Evolutionary conservation across 2,888 invertebrate species (phyloP), one percentile per base, ranked within the genome.

Genomic region (Hypena proboscidalis): DNA sequence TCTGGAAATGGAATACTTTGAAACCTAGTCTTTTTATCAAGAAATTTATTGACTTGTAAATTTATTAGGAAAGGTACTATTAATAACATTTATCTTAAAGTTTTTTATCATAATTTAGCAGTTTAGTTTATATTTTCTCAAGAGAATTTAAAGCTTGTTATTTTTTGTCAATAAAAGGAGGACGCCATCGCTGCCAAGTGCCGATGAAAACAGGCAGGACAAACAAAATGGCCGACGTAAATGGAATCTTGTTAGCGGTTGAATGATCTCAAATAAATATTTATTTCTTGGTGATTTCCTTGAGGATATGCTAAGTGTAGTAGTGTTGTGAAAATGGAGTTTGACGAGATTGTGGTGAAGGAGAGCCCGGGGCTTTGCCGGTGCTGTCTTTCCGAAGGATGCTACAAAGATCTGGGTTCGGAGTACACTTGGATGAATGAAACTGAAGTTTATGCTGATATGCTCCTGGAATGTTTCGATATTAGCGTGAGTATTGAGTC

Each of bases 361-460:
- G 87, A 89, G 50, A 87, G 80, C 73, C 90, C 89, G 36, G 90
- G 90, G 27, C 67, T 90, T 0, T 90, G 90, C 81, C 87, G 90
- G 74, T 90, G 90, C 60, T 90, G 90, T 54, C 77, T 90, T 1
- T 89, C 90, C 0, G 90, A 90, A 59, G 90, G 90, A 19, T 90
- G 90, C 45, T 90, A 90, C 61, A 90, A 90, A 44, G 90, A 90
- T 44, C 58, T 90, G 39, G 80, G 85, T 0, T 66, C 83, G 0
- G 90, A 89, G 43, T 90, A 90, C 40, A 67, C 67, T 40, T 90
- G 90, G 90, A 88, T 90, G 88, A 84, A 77, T 23, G 89, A 90
- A 14, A 84, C 77, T 1, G 90, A 90, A 66, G 75, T 90, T n/a
- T 90, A 90, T 42, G 90, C 90, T 1, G 90, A 90, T 70, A 90